Conservation (phyloP, 2,797 vertebrate genomes). For the Martes flavigula region DNA sequence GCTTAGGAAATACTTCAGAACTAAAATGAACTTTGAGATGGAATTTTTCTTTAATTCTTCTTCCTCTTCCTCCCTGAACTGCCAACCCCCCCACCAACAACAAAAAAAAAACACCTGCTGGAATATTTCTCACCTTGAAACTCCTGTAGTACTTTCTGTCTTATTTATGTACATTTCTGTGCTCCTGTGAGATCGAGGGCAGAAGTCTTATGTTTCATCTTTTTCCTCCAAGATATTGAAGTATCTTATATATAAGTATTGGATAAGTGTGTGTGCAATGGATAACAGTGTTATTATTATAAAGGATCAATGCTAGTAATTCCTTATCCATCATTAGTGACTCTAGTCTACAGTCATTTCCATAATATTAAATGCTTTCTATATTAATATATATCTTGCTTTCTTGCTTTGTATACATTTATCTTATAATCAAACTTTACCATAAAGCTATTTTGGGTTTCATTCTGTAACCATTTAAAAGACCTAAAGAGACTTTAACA, state of each 20-base stretch:
- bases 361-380: not conserved
- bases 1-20: not conserved
- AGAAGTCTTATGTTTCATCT: constrained; percentile 26
- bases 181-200: not conserved
- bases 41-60: not conserved
- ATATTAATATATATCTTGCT: constrained; percentile 7
- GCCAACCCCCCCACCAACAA: too few relatives aligned
- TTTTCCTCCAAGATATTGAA: not conserved
- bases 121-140: not conserved
- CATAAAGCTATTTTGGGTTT: not conserved
- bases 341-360: not conserved
- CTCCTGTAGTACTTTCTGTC: not conserved
- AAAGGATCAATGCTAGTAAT: not conserved
- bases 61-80: not conserved
- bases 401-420: not conserved
- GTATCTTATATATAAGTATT: not conserved
- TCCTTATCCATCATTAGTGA: not conserved
- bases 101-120: not conserved
- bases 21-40: not conserved
- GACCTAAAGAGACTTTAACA: not conserved
- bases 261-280: not conserved
- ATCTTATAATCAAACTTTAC: not conserved
- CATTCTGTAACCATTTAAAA: not conserved
- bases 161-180: constrained; percentile 4
- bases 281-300: not conserved